These are phyloP conservation scores for Sphyrna mokarran DNA, from an alignment of 2,113 vertebrate genomes.

Conservation along the genomic window DNA sequence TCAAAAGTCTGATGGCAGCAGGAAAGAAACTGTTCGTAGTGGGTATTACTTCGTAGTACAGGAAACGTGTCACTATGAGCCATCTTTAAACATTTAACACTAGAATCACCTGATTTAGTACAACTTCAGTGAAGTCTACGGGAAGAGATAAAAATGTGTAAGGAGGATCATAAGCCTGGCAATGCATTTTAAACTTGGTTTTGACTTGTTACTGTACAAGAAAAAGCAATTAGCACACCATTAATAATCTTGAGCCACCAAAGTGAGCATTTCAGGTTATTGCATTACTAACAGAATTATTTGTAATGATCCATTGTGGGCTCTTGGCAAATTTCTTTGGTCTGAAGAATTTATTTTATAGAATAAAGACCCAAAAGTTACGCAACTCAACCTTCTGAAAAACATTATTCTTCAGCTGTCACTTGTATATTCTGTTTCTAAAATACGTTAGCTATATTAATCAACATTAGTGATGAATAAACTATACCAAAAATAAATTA, in stretches of 20 bases:
- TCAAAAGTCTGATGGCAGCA: no score
- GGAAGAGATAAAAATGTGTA: background rate
- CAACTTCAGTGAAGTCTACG: background rate
- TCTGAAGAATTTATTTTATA: background rate
- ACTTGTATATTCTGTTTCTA: background rate
- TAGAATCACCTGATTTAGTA: background rate
- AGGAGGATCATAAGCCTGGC: background rate
- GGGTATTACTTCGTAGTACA: background rate
- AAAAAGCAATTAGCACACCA: background rate
- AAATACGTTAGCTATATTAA: background rate
- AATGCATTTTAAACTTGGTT: background rate
- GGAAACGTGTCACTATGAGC: background rate
- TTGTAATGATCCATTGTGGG: background rate
- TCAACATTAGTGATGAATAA: background rate
- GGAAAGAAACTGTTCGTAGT: no score
- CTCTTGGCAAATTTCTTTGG: background rate
- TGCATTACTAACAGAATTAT: background rate
- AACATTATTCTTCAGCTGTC: background rate
- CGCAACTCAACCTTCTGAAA: background rate
- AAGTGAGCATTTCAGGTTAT: background rate
- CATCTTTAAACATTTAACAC: background rate
- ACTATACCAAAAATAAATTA: background rate
- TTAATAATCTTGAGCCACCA: background rate
- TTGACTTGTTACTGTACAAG: background rate
- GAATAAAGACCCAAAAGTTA: background rate